Conservation (phyloP, 2,888 invertebrate species). For the Drosophila subsilvestris region DNA sequence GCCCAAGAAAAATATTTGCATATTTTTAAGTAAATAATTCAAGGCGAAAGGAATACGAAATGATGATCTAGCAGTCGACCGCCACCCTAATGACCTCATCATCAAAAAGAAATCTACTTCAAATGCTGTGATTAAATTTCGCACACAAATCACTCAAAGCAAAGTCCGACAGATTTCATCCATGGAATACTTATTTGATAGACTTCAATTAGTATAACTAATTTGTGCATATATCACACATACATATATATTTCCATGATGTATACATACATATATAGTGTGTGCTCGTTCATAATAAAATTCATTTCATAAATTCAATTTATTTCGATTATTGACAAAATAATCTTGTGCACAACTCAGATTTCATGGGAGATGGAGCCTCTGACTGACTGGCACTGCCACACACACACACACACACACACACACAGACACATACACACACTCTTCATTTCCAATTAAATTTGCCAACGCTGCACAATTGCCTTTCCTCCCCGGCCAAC, state of each 20-base stretch:
- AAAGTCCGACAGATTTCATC: background rate
- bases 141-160: background rate
- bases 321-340: constrained; percentile 78
- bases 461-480: constrained; percentile 74
- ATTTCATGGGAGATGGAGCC: constrained; percentile 17
- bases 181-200: constrained; percentile 52
- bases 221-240: constrained; percentile 47
- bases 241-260: too few species aligned
- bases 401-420: background rate
- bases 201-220: constrained; percentile 69
- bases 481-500: background rate
- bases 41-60: background rate
- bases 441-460: constrained; percentile 79
- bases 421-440: constrained; percentile 27
- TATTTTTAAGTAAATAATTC: constrained; percentile 47
- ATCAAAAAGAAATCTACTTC: constrained; percentile 16
- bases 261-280: constrained; percentile 28
- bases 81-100: constrained; percentile 38
- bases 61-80: background rate
- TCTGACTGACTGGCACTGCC: constrained; percentile 5
- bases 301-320: constrained; percentile 78
- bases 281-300: constrained; percentile 63
- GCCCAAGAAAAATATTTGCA: constrained; percentile 67
- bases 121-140: background rate
- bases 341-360: constrained; percentile 65